Conservation (phyloP, 2,797 vertebrate genomes). For the Artibeus lituratus region DNA sequence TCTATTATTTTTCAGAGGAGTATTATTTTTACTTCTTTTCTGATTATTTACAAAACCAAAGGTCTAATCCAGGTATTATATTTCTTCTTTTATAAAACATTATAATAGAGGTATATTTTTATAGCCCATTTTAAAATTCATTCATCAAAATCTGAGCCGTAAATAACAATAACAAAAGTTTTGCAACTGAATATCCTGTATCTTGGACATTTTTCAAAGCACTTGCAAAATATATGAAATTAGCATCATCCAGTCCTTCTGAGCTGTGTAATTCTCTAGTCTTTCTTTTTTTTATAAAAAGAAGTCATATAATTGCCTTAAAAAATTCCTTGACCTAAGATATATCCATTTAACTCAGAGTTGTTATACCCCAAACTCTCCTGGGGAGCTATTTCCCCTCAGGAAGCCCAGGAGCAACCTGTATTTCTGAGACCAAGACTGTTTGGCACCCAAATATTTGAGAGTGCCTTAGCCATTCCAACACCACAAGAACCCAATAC, state of each 20-base stretch:
- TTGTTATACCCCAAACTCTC: not conserved
- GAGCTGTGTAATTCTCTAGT: not conserved
- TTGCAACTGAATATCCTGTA: not conserved
- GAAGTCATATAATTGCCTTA: not conserved
- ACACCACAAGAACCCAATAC: not conserved
- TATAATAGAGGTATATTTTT: not conserved
- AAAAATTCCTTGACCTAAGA: not conserved
- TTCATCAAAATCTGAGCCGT: not conserved
- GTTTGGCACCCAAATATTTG: not conserved
- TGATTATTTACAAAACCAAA: not conserved
- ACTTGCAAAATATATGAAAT: not conserved
- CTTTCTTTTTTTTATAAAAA: not conserved
- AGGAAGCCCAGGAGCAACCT: not conserved
- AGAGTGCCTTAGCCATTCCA: not conserved
- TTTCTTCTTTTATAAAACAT: not conserved
- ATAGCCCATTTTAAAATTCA: not conserved
- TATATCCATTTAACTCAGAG: not conserved
- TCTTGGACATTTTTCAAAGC: not conserved
- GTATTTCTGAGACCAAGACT: not conserved
- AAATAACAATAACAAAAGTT: not conserved
- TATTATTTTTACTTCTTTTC: conserved; percentile 13
- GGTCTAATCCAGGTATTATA: not conserved
- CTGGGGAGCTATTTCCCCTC: not conserved
- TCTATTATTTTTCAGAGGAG: not conserved
- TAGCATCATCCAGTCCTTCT: not conserved